These are phyloP conservation scores for Mus pahari DNA, from an alignment of 2,113 vertebrate genomes.

Conservation along the genomic window DNA sequence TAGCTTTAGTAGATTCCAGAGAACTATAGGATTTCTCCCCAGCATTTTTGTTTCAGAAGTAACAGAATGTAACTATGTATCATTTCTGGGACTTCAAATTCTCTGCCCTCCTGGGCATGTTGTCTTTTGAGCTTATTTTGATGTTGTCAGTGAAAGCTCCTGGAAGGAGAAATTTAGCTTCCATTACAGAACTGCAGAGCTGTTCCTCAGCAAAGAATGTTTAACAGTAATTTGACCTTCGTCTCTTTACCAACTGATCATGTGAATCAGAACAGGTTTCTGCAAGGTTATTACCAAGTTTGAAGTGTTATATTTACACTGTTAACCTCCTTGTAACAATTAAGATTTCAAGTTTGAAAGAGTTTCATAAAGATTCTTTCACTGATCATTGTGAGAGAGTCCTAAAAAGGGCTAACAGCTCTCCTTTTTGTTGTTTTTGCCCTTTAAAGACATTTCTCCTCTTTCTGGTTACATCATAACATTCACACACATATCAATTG, in stretches of 20 bases:
- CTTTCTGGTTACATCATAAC: not conserved
- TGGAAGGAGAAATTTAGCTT: slow-evolving; percentile 43
- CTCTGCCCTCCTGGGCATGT: slow-evolving; percentile 60
- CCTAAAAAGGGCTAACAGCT: not conserved
- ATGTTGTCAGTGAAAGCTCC: slow-evolving; percentile 70
- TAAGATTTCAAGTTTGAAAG: not conserved
- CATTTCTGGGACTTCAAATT: slow-evolving; percentile 69
- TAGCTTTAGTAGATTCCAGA: slow-evolving; percentile 3
- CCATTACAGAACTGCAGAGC: not conserved
- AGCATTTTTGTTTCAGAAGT: slow-evolving; percentile 54
- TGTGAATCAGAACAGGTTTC: not conserved
- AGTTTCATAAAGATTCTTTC: not conserved
- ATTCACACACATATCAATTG: not conserved
- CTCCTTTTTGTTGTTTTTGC: not conserved
- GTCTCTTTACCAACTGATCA: not conserved
- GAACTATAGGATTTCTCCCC: not conserved
- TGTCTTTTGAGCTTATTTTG: slow-evolving; percentile 73
- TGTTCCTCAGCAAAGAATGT: not conserved
- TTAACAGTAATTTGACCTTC: not conserved
- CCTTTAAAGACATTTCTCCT: not conserved
- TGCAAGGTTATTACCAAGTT: not conserved
- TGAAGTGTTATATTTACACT: not conserved
- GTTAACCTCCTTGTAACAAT: not conserved
- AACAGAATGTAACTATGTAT: slow-evolving; percentile 24
- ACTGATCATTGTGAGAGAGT: not conserved